Conservation (phyloP, 2,113 vertebrate genomes). For the Puffinus mauretanicus region DNA sequence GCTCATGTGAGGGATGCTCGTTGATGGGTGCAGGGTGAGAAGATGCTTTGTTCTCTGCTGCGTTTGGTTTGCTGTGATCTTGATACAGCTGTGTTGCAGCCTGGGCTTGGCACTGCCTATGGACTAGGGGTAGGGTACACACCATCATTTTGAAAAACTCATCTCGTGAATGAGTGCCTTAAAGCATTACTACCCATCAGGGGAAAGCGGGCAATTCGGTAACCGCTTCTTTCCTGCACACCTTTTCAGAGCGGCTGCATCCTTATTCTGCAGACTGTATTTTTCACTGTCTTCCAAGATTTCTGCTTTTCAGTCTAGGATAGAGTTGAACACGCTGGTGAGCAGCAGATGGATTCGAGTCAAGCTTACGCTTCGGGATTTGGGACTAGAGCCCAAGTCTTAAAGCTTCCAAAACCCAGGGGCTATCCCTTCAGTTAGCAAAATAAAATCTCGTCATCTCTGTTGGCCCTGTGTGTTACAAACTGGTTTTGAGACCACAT, state of each 20-base stretch:
- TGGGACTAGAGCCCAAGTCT: not conserved
- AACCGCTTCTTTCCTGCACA: not conserved
- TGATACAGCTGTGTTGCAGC: not conserved
- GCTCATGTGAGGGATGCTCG: rapidly evolving
- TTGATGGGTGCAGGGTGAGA: not conserved
- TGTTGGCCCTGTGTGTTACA: not conserved
- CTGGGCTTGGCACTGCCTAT: not conserved
- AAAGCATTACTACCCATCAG: not conserved
- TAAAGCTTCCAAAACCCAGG: not conserved
- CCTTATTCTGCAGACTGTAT: not conserved
- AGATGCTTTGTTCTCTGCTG: not conserved
- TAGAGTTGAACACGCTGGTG: not conserved
- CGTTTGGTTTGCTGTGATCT: not conserved
- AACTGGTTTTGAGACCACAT: not conserved
- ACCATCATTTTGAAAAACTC: not conserved
- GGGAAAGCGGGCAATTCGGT: not conserved
- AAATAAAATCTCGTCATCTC: not conserved
- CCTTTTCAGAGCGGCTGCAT: not conserved
- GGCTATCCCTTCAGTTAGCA: not conserved
- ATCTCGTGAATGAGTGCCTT: not conserved
- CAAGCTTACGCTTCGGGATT: not conserved
- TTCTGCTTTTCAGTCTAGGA: not conserved
- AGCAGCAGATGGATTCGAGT: slow-evolving; percentile 10
- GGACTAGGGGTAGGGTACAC: not conserved
- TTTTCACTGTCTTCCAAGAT: not conserved